Evolutionary conservation across 2,797 vertebrate genomes (phyloP).

Genomic region (Pteronotus mesoamericanus): DNA sequence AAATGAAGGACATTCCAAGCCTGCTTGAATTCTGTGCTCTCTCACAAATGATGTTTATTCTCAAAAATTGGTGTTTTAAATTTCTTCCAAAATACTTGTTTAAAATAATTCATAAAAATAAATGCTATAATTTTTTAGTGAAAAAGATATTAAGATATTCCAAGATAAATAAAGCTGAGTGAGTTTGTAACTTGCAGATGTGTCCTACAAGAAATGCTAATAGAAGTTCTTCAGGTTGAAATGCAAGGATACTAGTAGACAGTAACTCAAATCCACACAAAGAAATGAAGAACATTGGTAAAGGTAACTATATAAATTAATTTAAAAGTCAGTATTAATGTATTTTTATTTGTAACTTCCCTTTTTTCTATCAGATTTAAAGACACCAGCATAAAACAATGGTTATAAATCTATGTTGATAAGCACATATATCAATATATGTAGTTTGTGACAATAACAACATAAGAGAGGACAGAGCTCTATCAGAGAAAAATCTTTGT

Average conservation of each 20-base stretch:
- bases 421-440: neutral
- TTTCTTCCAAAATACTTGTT: neutral
- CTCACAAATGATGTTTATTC: neutral
- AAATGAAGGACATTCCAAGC: neutral
- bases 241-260: neutral
- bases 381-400: neutral
- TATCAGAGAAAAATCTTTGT: neutral
- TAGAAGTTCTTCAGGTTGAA: neutral
- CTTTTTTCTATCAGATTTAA: constrained; percentile 8
- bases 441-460: neutral
- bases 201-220: neutral
- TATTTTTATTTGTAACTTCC: neutral
- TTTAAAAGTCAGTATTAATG: neutral
- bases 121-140: neutral
- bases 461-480: neutral
- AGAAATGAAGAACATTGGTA: neutral
- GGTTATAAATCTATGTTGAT: neutral
- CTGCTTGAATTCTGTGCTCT: neutral
- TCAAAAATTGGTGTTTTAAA: neutral
- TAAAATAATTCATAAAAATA: neutral
- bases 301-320: neutral
- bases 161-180: neutral
- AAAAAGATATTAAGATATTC: neutral
- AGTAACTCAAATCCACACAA: neutral
- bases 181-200: neutral